These are phyloP conservation scores for Gobius niger DNA, from an alignment of 2,113 vertebrate species.

Conservation along the genomic window DNA sequence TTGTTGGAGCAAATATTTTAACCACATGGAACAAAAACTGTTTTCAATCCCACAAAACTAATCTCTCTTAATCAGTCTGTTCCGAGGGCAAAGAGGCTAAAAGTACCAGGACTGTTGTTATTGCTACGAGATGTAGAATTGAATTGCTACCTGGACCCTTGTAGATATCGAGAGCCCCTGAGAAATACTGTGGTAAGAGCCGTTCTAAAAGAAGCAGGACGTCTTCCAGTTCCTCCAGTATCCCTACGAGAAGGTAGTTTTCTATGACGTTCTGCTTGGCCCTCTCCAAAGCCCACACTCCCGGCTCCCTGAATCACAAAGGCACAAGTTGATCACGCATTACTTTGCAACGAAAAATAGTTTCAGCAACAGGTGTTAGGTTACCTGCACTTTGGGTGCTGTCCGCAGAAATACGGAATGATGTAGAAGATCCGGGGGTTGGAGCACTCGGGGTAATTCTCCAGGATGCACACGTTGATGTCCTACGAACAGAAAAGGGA, in stretches of 20 bases:
- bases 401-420: constrained; percentile 98
- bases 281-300: constrained; percentile 93
- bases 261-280: constrained; percentile 95
- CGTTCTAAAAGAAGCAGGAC: constrained; percentile 96
- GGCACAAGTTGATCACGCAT: neutral
- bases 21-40: no score
- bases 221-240: constrained; percentile 97
- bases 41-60: no score
- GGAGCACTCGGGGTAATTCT: constrained; percentile 96
- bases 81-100: no score
- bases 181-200: constrained; percentile 99
- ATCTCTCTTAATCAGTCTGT: no score
- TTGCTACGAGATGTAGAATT: neutral
- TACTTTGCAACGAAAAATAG: neutral
- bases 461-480: constrained; percentile 96
- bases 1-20: no score
- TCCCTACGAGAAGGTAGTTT: constrained; percentile 96
- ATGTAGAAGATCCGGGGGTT: constrained; percentile 97
- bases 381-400: constrained; percentile 97
- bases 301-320: constrained; percentile 85
- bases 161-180: constrained; percentile 93
- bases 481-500: constrained; percentile 79
- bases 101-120: no score
- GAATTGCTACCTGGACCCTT: constrained; percentile 87
- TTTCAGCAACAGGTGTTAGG: neutral